These are phyloP conservation scores for Eptesicus fuscus DNA, from an alignment of 2,113 vertebrate species.

Conservation along the genomic window DNA sequence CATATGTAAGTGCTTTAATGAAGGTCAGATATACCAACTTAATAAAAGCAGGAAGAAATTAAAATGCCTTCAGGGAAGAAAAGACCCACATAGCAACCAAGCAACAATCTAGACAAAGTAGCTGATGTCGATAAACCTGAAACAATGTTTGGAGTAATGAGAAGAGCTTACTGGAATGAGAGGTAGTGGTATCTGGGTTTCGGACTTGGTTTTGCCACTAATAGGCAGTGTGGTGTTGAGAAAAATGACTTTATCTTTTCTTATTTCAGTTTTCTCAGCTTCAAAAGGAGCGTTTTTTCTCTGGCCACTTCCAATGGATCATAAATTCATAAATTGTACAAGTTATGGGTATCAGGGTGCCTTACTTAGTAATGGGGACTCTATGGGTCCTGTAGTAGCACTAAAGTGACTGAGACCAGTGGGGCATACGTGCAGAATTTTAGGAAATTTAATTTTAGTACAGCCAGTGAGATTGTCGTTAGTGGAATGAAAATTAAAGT, in stretches of 20 bases:
- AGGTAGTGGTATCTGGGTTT: background rate
- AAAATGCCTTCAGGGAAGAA: constrained; percentile 19
- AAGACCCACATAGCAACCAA: background rate
- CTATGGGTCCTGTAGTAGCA: background rate
- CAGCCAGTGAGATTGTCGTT: background rate
- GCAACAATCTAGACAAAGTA: constrained; percentile 19
- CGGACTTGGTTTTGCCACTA: background rate
- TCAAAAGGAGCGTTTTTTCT: background rate
- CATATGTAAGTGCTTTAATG: constrained; percentile 25
- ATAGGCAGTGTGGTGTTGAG: background rate
- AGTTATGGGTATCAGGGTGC: background rate
- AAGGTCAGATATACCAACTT: background rate
- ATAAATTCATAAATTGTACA: background rate
- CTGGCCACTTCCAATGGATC: background rate
- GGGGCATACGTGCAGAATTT: background rate
- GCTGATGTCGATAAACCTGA: constrained; percentile 26
- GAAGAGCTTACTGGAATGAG: constrained; percentile 11
- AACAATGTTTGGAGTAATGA: constrained; percentile 16
- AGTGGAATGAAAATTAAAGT: background rate
- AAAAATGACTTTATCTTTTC: background rate
- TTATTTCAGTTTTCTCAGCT: background rate
- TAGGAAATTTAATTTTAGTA: background rate
- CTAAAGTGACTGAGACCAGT: background rate
- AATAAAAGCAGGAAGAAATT: constrained; percentile 53
- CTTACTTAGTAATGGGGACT: background rate